A percentile compares a stretch with the other conserved stretches of the same genome.
These are phyloP conservation scores for Lymantria dispar DNA, from an alignment of 2,888 invertebrate genomes.

Conservation along the genomic window DNA sequence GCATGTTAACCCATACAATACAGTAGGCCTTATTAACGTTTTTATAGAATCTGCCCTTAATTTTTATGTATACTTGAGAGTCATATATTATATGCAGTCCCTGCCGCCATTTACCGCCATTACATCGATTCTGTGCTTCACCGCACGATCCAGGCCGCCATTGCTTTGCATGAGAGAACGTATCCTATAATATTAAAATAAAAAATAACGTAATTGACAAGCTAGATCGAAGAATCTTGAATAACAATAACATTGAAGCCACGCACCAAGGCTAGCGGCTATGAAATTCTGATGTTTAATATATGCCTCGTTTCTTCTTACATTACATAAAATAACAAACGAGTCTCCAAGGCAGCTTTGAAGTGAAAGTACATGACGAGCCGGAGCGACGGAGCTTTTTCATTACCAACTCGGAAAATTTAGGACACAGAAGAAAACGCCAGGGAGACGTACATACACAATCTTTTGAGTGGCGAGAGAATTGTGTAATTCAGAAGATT, in stretches of 20 bases:
- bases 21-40: no score
- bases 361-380: conserved; percentile 63
- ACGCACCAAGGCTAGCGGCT: conserved; percentile 30
- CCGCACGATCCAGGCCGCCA: no score
- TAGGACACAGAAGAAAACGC: conserved; percentile 54
- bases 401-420: conserved; percentile 74
- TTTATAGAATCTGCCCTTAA: no score
- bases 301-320: conserved; percentile 62
- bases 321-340: conserved; percentile 69
- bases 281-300: conserved; percentile 34
- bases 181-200: no score
- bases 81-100: no score
- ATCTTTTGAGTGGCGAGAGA: conserved; percentile 20
- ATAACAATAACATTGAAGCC: conserved; percentile 7
- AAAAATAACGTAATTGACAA: no score
- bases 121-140: no score
- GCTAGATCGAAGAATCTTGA: no score
- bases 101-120: no score
- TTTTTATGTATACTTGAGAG: no score
- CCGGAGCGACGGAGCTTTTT: conserved; percentile 62
- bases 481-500: conserved; percentile 10
- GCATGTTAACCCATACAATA: no score
- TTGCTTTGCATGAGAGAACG: no score
- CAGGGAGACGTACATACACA: conserved; percentile 36
- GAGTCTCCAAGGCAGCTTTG: conserved; percentile 55